Evolutionary conservation across 2,888 invertebrate species (phyloP), one percentile per base, ranked within the genome.

Genomic region (Lochmaea crataegi): DNA sequence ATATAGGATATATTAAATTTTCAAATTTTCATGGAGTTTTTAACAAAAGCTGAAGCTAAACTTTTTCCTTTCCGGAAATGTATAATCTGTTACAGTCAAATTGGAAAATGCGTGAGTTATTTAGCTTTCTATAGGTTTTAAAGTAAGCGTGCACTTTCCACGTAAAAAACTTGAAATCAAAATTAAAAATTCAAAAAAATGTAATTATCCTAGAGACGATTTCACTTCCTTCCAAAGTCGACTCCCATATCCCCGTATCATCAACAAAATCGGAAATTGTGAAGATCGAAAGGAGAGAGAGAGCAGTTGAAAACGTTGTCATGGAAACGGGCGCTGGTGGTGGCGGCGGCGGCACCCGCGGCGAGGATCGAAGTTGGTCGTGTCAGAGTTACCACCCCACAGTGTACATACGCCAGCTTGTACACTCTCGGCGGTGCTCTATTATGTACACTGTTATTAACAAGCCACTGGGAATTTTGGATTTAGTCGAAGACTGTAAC

Each of bases 361-460:
- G 86, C 85, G 82, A 85, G 84, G 86, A 86, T 86, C 87, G 86
- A 86, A 86, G 84, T 84, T 82, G 81, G 83, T 84, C 86, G 86
- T 86, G 87, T 86, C 84, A 85, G 86, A 86, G 85, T 86, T 86
- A 84, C 87, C 87, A 86, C 86, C 86, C 86, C 82, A 82, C 85
- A 84, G 87, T 86, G 87, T 86, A 86, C 86, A 86, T 84, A 85
- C 85, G 85, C 85, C 84, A 84, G 85, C 84, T 84, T 81, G 85
- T 85, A 86, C 85, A 85, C 80, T 85, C 85, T 75, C 69, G 71
- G 68, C 69, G 71, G 70, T 71, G 72, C 78, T 80, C 81, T 79
- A 84, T 83, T 83, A 84, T 83, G 82, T 83, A 83, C 83, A 82
- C 72, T 82, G 60, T 71, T 74, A 73, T 68, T 75, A 76, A 75